A percentile compares a stretch with the other conserved stretches of the same genome.
phyloP scores from a whole-genome alignment of 1,140 invertebrate genomes.

The Apis cerana region DNA sequence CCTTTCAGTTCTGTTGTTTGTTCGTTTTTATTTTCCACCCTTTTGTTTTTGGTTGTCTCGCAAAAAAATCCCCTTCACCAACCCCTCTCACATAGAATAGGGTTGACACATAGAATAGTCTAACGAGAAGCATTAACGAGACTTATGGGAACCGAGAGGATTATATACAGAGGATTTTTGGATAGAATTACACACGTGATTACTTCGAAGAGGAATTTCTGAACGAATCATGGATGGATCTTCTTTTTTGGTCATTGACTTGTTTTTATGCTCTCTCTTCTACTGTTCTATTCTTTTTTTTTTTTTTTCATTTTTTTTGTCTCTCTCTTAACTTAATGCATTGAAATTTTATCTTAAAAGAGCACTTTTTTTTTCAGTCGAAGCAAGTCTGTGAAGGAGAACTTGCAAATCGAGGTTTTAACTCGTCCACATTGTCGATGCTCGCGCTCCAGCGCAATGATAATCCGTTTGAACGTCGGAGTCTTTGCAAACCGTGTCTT shows the following conservation, averaged over 20 bases:
- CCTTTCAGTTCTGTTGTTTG: neutral
- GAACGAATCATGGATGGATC: neutral
- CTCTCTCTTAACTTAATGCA: neutral
- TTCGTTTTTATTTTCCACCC: conserved; percentile 17
- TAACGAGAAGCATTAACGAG: conserved; percentile 58
- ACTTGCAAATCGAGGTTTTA: neutral
- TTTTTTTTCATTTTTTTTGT: neutral
- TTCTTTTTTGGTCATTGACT: conserved; percentile 23
- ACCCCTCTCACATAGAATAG: conserved; percentile 64
- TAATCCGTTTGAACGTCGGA: conserved; percentile 58
- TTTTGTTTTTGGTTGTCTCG: conserved; percentile 48
- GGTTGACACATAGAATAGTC: conserved; percentile 56
- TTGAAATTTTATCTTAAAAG: neutral
- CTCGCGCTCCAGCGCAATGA: conserved; percentile 36
- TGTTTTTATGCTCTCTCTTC: conserved; percentile 13
- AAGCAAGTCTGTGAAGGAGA: neutral
- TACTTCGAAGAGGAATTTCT: conserved; percentile 2
- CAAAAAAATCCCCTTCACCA: conserved; percentile 53
- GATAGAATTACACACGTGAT: neutral
- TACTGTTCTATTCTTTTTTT: neutral
- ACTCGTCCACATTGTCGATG: conserved; percentile 43
- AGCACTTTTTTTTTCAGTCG: neutral
- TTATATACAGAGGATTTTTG: conserved; percentile 27
- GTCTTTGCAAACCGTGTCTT: conserved; percentile 50
- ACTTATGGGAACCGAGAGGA: conserved; percentile 53